Evolutionary conservation across 2,888 invertebrate genomes (phyloP).

Genomic region (Lagria hirta): DNA sequence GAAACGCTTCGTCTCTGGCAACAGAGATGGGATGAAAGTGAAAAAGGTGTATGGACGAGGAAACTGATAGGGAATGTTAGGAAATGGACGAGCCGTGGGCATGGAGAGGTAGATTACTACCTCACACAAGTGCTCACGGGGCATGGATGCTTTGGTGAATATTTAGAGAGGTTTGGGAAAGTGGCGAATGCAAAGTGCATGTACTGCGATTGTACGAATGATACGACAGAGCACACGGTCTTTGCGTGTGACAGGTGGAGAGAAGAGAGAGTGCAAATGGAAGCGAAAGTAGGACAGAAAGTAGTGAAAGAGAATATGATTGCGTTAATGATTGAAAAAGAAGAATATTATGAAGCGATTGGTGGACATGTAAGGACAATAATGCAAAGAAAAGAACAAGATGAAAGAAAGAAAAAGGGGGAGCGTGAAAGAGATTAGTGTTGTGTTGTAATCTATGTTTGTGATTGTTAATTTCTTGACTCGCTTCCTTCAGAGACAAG

Average conservation of each 20-base stretch:
- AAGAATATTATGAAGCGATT: background rate
- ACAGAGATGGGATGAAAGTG: slow-evolving; percentile 2
- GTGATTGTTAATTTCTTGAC: too few relatives aligned
- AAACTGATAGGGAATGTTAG: slow-evolving; percentile 8
- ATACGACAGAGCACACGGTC: slow-evolving; percentile 3
- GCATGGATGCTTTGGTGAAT: slow-evolving; percentile 15
- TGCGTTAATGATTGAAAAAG: background rate
- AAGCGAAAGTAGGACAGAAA: background rate
- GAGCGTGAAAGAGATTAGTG: too few relatives aligned
- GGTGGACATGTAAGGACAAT: background rate
- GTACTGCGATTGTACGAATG: slow-evolving; percentile 3
- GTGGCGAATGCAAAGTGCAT: background rate
- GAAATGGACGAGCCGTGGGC: slow-evolving; percentile 7
- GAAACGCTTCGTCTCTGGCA: slow-evolving; percentile 10
- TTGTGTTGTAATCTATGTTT: too few relatives aligned
- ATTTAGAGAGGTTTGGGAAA: slow-evolving; percentile 2
- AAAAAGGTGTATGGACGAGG: slow-evolving; percentile 13
- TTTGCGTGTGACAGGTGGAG: background rate
- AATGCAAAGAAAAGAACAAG: background rate
- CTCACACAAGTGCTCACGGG: slow-evolving; percentile 14
- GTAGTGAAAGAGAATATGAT: background rate
- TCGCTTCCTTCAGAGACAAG: too few relatives aligned
- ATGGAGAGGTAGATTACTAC: slow-evolving; percentile 12
- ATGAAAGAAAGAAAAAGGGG: too few relatives aligned
- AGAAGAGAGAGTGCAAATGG: background rate